Evolutionary conservation across 2,113 vertebrate species (phyloP).

Genomic region (Smithornis capensis): DNA sequence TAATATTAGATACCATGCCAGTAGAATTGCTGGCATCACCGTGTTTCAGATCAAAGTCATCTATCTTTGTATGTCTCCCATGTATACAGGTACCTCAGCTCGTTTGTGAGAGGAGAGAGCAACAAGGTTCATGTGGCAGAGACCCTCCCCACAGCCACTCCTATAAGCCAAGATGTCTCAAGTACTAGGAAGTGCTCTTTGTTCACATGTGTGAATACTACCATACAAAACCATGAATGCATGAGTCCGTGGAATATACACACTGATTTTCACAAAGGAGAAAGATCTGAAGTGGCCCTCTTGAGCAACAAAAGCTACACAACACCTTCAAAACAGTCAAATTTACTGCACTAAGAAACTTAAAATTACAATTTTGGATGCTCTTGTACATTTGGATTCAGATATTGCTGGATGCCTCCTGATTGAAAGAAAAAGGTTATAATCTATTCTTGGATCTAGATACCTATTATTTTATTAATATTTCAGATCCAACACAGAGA

Average conservation of each 20-base stretch:
- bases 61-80: background rate
- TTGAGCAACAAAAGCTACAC: background rate
- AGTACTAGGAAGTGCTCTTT: background rate
- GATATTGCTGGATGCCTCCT: background rate
- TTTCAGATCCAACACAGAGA: background rate
- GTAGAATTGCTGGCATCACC: background rate
- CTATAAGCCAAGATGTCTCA: background rate
- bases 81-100: background rate
- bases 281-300: background rate
- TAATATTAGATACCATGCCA: background rate
- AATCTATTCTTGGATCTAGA: background rate
- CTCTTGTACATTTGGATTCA: background rate
- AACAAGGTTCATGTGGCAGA: background rate
- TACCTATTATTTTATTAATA: background rate
- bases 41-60: background rate
- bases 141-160: background rate
- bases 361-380: background rate
- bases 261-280: background rate
- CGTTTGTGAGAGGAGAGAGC: fast-evolving
- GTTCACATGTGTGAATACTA: background rate
- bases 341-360: background rate
- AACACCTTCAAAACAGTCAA: background rate
- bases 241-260: background rate
- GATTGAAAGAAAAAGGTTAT: background rate
- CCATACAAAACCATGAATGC: background rate